Evolutionary conservation across 1,140 invertebrate species (phyloP), one percentile per base, ranked within the genome.

Genomic region (Drosophila miranda): DNA sequence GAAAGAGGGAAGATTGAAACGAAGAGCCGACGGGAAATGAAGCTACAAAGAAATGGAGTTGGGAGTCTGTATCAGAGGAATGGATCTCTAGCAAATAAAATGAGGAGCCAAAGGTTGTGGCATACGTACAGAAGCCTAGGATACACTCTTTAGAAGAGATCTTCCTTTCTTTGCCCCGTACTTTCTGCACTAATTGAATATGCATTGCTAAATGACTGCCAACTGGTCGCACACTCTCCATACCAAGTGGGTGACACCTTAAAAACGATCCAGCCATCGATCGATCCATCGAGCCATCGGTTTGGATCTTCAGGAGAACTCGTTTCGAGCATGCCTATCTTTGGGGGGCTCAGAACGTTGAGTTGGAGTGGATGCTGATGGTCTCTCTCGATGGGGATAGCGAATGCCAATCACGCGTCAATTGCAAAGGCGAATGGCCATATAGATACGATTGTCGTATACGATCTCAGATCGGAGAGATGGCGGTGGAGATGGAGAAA

Each of bases 351-450:
- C 42, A 68, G 57, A 55, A 61, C 51, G 43, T 38, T 62, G 49
- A 63, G 52, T 59, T 51, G 52, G 54, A 48, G 51, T 44, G 50
- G 49, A 42, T 78, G 21, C 14, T 50, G 52, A 43, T 70, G 66
- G 71, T 23, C 23, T 23, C 23, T 26, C 23, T 26, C 23, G 52
- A 43, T 66, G 66, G 71, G 59, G 45, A 75, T 79, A 68, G 71
- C 79, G 81, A 66, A 84, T 86, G 81, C 77, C 81, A 84, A 84
- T 84, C 81, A 84, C 82, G 77, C 82, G 77, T 86, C 81, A 86
- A 86, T 86, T 86, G 74, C 53, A 77, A 43, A 69, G 63, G 61
- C 77, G 61, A 75, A 68, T 77, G 82, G 82, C 81, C 79, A 77
- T 86, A 81, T 70, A 77, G 68, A 75, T 70, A 38, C 23, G 67